Percentiles rank a stretch among this genome's conserved stretches.
These are phyloP conservation scores for Ptychodera flava DNA, from an alignment of 35 echinoderm and acorn worm species.

Conservation along the genomic window DNA sequence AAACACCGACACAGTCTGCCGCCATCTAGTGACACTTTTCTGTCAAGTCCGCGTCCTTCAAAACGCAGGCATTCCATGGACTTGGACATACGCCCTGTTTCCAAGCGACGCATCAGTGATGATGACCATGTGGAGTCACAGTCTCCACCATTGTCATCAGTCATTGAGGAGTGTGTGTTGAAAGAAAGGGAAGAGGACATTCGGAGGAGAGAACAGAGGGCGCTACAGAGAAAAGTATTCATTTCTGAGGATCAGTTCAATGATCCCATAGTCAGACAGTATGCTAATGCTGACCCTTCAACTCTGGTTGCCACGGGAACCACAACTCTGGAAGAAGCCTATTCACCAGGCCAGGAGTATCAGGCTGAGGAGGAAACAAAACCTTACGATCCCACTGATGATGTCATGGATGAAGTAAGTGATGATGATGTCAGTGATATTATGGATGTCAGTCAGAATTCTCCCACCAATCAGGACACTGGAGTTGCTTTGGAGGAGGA, in stretches of 20 bases:
- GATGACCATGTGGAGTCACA: not conserved
- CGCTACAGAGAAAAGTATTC: not conserved
- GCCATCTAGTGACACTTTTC: not conserved
- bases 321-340: slow-evolving; percentile 45
- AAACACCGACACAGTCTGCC: not conserved
- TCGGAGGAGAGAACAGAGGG: not conserved
- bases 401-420: slow-evolving; percentile 61
- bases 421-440: not conserved
- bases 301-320: slow-evolving; percentile 15
- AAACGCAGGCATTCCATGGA: not conserved
- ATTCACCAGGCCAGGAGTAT: slow-evolving; percentile 52
- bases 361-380: slow-evolving; percentile 60
- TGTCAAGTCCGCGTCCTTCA: not conserved
- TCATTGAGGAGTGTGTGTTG: not conserved
- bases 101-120: not conserved
- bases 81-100: not conserved
- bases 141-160: not conserved
- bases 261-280: slow-evolving; percentile 90
- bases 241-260: slow-evolving; percentile 39
- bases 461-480: not conserved
- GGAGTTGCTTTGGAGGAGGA: not conserved
- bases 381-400: slow-evolving; percentile 78
- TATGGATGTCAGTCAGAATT: not conserved
- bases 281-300: slow-evolving; percentile 67
- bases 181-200: not conserved